These are phyloP conservation scores for Hemibagrus wyckioides DNA, from an alignment of 2,113 vertebrate species.

Conservation along the genomic window DNA sequence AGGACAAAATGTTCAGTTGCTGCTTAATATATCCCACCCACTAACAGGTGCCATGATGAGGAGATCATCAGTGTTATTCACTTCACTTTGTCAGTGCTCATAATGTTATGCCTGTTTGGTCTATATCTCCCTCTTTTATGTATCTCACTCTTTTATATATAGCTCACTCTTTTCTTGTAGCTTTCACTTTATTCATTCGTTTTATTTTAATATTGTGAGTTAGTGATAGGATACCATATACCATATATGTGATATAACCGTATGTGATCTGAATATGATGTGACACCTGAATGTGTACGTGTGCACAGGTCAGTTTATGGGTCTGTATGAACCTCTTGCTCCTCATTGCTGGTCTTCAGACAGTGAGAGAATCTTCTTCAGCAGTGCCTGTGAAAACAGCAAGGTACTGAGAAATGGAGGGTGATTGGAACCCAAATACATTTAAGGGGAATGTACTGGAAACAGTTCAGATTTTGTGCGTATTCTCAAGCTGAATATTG, in stretches of 20 bases:
- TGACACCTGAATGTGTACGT: neutral
- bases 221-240: too few relatives aligned
- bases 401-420: conserved; percentile 64
- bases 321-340: conserved; percentile 72
- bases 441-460: neutral
- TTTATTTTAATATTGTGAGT: neutral
- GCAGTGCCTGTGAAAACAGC: conserved; percentile 71
- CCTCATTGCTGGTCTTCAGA: conserved; percentile 78
- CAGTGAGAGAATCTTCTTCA: conserved; percentile 75
- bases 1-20: too few relatives aligned
- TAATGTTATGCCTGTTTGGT: too few relatives aligned
- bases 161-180: neutral
- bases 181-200: neutral
- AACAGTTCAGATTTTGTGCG: neutral
- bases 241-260: too few relatives aligned
- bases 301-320: conserved; percentile 69
- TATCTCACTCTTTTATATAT: too few relatives aligned
- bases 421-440: neutral
- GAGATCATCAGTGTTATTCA: too few relatives aligned
- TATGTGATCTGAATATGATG: too few relatives aligned
- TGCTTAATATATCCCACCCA: too few relatives aligned
- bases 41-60: too few relatives aligned
- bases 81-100: too few relatives aligned
- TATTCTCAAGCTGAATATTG: neutral
- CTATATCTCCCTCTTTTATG: too few relatives aligned